These are phyloP conservation scores for Hydractinia echinata DNA, from an alignment of 30 jellyfish, hydroid and myxozoan genomes.

Conservation along the genomic window DNA sequence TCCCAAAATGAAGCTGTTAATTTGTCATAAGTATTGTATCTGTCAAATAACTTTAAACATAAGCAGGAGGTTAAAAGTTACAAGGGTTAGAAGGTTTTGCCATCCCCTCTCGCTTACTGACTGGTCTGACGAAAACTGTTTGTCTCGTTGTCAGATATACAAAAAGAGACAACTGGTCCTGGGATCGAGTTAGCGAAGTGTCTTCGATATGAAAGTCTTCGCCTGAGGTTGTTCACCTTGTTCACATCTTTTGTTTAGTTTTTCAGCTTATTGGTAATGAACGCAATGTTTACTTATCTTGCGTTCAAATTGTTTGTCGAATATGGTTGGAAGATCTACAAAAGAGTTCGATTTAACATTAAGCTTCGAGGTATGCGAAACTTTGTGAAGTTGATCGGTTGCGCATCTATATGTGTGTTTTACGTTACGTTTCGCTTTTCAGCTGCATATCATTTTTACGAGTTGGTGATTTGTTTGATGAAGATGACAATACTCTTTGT, in stretches of 20 bases:
- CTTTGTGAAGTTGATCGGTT: background rate
- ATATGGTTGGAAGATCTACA: constrained; percentile 83
- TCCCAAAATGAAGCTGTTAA: too few relatives aligned
- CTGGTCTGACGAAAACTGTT: too few relatives aligned
- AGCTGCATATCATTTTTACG: constrained; percentile 81
- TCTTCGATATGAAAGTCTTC: too few relatives aligned
- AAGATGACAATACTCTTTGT: constrained; percentile 56
- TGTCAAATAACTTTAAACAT: too few relatives aligned
- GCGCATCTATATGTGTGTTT: background rate
- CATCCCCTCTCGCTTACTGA: too few relatives aligned
- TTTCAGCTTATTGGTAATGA: constrained; percentile 39
- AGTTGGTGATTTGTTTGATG: constrained; percentile 57
- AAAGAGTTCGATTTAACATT: constrained; percentile 65
- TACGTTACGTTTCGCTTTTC: background rate
- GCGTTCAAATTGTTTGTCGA: constrained; percentile 63
- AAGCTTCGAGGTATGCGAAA: constrained; percentile 46
- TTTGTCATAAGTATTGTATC: too few relatives aligned
- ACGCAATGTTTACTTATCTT: constrained; percentile 47
- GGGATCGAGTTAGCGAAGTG: too few relatives aligned
- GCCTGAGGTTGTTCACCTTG: background rate
- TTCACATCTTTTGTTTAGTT: constrained; percentile 39
- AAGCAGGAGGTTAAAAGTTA: too few relatives aligned
- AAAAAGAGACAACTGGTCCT: too few relatives aligned
- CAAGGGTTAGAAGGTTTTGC: too few relatives aligned
- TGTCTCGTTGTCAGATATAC: too few relatives aligned